Evolutionary conservation across 53 echinoderm and acorn worm genomes (phyloP).

Genomic region (Temnopleurus reevesii): DNA sequence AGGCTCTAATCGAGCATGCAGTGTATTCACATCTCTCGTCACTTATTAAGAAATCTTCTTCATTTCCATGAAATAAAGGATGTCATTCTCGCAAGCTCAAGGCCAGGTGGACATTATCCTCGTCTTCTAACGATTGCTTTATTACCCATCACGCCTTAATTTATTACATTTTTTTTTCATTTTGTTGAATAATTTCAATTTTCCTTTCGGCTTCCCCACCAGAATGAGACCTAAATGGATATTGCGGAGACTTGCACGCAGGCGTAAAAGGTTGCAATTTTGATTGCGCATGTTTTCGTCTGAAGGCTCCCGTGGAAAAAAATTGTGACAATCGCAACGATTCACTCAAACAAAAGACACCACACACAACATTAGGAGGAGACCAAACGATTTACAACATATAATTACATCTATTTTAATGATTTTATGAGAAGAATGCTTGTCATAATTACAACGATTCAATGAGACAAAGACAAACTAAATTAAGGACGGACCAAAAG

Average conservation of each 20-base stretch:
- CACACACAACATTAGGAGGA: background rate
- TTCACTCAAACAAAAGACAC: no score
- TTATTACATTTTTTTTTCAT: background rate
- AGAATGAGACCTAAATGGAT: conserved; percentile 1
- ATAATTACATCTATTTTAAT: no score
- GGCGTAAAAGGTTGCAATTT: background rate
- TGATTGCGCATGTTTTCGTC: background rate
- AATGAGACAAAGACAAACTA: no score
- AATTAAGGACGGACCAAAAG: no score
- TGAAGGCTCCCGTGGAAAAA: background rate
- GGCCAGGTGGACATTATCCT: background rate
- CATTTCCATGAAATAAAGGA: background rate
- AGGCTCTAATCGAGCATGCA: conserved; percentile 35
- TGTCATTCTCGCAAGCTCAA: background rate
- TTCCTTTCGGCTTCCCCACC: background rate
- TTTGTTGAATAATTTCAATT: background rate
- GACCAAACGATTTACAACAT: no score
- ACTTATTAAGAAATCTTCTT: conserved; percentile 28
- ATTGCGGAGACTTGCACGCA: background rate
- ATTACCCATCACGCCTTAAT: background rate
- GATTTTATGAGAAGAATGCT: no score
- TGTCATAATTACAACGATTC: no score
- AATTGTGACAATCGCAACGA: background rate
- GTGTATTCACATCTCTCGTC: background rate
- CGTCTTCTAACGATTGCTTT: background rate